Evolutionary conservation across 2,888 invertebrate genomes (phyloP).

Genomic region (Pristionchus entomophagus): DNA sequence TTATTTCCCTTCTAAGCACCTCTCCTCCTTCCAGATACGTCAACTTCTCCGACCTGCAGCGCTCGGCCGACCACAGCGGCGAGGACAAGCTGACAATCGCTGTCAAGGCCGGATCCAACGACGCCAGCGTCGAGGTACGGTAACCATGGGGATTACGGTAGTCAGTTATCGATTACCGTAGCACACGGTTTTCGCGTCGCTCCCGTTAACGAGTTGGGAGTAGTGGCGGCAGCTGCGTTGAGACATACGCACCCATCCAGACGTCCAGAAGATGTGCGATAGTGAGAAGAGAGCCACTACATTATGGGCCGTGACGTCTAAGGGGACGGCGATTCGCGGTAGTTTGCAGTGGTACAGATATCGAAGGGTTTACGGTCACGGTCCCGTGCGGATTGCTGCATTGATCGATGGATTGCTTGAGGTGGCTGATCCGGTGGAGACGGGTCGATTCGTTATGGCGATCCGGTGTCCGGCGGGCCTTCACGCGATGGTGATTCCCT

Average conservation of each 20-base stretch:
- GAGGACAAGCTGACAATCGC: constrained; percentile 63
- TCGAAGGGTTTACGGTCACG: neutral
- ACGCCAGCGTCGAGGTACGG: constrained; percentile 40
- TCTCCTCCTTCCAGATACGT: constrained; percentile 70
- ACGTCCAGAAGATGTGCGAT: constrained; percentile 43
- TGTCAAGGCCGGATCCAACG: constrained; percentile 56
- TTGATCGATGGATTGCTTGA: too few relatives aligned
- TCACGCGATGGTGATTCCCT: constrained; percentile 24
- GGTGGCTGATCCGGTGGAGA: constrained; percentile 53
- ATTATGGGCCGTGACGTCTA: constrained; percentile 42
- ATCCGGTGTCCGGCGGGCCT: constrained; percentile 43
- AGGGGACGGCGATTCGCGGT: constrained; percentile 44
- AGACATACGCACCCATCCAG: neutral
- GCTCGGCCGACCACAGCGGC: constrained; percentile 54
- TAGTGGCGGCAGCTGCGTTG: neutral
- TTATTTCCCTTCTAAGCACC: too few relatives aligned
- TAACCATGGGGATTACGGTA: neutral
- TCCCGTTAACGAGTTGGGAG: constrained; percentile 21
- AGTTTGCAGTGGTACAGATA: constrained; percentile 42
- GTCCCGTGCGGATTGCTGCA: too few relatives aligned
- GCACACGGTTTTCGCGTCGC: constrained; percentile 47
- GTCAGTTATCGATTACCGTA: too few relatives aligned
- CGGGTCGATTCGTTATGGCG: constrained; percentile 51
- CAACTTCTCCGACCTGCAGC: constrained; percentile 62
- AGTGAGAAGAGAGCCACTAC: neutral